Base-by-base conservation (phyloP, 1,140 invertebrate genomes). In the Kradibia gibbosae region DNA sequence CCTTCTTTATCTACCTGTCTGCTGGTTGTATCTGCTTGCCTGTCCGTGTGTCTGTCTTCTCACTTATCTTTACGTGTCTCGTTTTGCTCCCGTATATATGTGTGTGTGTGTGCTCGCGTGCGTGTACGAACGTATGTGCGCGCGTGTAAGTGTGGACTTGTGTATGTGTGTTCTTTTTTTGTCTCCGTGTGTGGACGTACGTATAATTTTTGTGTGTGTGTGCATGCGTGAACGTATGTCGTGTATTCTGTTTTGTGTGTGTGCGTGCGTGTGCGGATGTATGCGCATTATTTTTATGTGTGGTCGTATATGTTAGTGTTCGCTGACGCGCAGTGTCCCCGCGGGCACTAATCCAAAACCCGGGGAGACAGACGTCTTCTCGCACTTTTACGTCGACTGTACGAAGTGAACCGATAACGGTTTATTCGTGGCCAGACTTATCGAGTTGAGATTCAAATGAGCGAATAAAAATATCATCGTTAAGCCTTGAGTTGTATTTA, bases 401-500 rank as follows among this genome's bases (percentile, higher is more conserved):
- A 1, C 7, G 11, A 11, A 25, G n/a, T 15, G 3, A 67, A 39
- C 39, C 20, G 20, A 67, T 67, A 67, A 67, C 15, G 20, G 20
- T 67, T 67, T 67, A 36, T 39, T 39, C 22, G 34, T 15, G 5
- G n/a, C 0, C 20, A 67, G n/a, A 1, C 0, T 67, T 67, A 39
- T 67, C 34, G 34, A 39, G 20, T 36, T 4, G 1, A 67, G 7
- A 67, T 67, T 22, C 11, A 39, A 67, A 20, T 67, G 7, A 20
- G 17, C 5, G 31, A 62, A n/a, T 39, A 67, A 28, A 67, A 65
- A 65, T 22, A 39, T 39, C 4, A 3, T n/a, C 36, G 20, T 15
- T 39, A n/a, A 7, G 34, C 15, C 28, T 67, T 67, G 62, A 67
- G 34, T 67, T 67, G 8, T 39, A 67, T 67, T 67, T 67, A 67